A percentile compares a stretch with the other conserved stretches of the same genome.
These are phyloP conservation scores for Mustelus asterias DNA, from an alignment of 2,113 vertebrate genomes.

Conservation along the genomic window DNA sequence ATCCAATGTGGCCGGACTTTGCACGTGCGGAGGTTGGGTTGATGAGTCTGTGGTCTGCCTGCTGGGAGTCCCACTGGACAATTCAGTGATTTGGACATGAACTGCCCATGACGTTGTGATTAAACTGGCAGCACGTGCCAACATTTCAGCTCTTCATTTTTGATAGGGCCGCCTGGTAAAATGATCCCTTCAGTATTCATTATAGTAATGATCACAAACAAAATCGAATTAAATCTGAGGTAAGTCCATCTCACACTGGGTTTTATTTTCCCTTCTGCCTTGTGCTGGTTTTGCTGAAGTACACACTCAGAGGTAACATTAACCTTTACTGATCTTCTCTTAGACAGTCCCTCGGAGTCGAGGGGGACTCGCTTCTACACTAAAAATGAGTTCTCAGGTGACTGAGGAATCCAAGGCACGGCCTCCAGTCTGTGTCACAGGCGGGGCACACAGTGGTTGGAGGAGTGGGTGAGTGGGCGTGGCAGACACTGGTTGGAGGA, in stretches of 20 bases:
- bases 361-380: too few species aligned
- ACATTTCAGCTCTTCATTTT: background rate
- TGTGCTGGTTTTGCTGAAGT: background rate
- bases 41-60: background rate
- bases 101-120: background rate
- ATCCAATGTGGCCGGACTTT: background rate
- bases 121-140: background rate
- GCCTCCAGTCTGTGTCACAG: too few species aligned
- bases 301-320: too few species aligned
- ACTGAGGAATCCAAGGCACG: too few species aligned
- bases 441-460: too few species aligned
- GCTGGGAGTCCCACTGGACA: background rate
- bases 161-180: background rate
- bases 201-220: background rate
- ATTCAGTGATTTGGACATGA: background rate
- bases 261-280: background rate
- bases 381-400: too few species aligned
- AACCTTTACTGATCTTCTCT: too few species aligned
- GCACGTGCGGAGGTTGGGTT: background rate
- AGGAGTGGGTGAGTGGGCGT: too few species aligned
- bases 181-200: background rate
- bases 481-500: too few species aligned
- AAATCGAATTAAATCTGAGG: too few species aligned
- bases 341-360: too few species aligned
- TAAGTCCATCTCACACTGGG: too few species aligned